A percentile compares a stretch with the other conserved stretches of the same genome.
Evolutionary conservation across 1,140 invertebrate species (phyloP).

Genomic region (Pteromalus puparum): DNA sequence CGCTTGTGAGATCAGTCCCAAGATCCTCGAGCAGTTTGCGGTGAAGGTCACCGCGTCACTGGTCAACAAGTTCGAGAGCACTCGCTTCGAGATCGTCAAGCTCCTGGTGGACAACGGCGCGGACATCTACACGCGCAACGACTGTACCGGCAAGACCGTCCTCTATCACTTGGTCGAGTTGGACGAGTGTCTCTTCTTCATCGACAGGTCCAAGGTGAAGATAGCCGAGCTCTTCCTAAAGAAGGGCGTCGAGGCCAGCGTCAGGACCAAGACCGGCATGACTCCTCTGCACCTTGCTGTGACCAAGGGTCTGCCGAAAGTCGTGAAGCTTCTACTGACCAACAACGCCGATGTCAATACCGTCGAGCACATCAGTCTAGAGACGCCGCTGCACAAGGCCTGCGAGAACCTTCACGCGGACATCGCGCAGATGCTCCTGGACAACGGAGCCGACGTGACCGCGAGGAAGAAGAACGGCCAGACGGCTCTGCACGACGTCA

Average conservation of each 20-base stretch:
- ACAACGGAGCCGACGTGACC: not conserved
- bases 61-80: not conserved
- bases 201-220: conserved; percentile 2
- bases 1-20: not conserved
- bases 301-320: not conserved
- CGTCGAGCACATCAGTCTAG: not conserved
- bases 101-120: not conserved
- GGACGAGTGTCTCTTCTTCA: not conserved
- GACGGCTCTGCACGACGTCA: not conserved
- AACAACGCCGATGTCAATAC: not conserved
- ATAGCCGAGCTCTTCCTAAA: not conserved
- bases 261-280: not conserved
- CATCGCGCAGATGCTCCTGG: not conserved
- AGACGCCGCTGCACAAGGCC: not conserved
- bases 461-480: not conserved
- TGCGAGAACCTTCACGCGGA: not conserved
- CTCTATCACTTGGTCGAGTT: not conserved
- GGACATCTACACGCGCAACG: not conserved
- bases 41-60: not conserved
- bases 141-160: not conserved
- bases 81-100: not conserved
- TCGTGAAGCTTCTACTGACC: not conserved
- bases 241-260: not conserved
- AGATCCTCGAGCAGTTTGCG: not conserved
- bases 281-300: not conserved